phyloP scores from a whole-genome alignment of 1,140 invertebrate genomes.

The Rhizoglyphus robini region DNA sequence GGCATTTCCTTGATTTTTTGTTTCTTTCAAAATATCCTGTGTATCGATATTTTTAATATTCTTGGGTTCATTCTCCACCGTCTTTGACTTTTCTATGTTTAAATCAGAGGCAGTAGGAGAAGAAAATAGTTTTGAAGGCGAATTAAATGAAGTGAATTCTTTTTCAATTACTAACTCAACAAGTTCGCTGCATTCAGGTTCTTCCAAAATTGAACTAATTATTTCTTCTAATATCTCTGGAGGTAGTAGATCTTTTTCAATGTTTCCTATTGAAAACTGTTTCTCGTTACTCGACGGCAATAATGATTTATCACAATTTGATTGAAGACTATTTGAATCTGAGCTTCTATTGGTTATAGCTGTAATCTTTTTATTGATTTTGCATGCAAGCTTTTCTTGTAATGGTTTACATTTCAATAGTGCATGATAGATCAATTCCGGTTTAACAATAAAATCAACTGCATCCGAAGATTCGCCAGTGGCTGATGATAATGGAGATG shows the following conservation, averaged over 20 bases:
- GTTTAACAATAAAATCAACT: background rate
- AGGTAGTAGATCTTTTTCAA: conserved; percentile 8
- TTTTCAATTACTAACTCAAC: background rate
- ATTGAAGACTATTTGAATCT: background rate
- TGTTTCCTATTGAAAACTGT: background rate
- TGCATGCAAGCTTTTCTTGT: conserved; percentile 1
- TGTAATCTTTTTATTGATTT: background rate
- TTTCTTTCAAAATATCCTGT: background rate
- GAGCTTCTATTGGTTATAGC: background rate
- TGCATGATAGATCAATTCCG: background rate
- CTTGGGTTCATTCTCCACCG: background rate
- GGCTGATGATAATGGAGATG: background rate
- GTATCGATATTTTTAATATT: background rate
- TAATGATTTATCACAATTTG: background rate
- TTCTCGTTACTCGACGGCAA: background rate
- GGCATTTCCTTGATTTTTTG: background rate
- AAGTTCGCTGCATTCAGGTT: background rate
- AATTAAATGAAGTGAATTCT: background rate
- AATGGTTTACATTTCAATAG: background rate
- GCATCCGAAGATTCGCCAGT: background rate
- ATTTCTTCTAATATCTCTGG: background rate
- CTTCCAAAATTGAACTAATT: background rate
- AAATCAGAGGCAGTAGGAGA: background rate
- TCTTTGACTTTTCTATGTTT: background rate
- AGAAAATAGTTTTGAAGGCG: background rate